Base-by-base conservation (phyloP, 2,888 invertebrate genomes). In the Trachelus iudaicus region DNA sequence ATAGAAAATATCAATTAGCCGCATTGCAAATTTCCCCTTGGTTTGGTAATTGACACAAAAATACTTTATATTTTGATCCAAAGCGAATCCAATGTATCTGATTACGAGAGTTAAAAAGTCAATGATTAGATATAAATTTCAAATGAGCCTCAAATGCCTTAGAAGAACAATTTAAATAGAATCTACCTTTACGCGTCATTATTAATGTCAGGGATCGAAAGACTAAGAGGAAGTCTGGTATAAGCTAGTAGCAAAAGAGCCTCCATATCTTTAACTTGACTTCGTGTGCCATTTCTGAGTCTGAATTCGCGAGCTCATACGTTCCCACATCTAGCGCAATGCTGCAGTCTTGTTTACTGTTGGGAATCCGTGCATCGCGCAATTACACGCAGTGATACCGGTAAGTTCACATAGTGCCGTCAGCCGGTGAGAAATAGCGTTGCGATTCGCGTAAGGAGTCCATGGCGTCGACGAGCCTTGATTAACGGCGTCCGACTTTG, bases 351-450 rank as follows among this genome's bases (percentile, higher is more conserved):
- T 79, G 80, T 81, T 82, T 80, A 78, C 78, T 79, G 75, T 77
- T 76, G 78, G 79, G 79, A 82, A 80, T 75, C 80, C 79, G 80
- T 82, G 79, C 80, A 80, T 84, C 83, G 82, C 83, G 84, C 85
- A 86, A 86, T 85, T 85, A 85, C 83, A 81, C 82, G 81, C 81
- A 81, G 78, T 81, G 83, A 83, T 80, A 81, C 79, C 79, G 81
- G 74, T 76, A 35, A 74, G 71, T 71, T 71, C 71, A 34, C 71
- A 71, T 71, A 56, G 56, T 56, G 23, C 56, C 56, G 56, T 56
- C 74, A 79, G 79, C 81, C 79, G 74, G 74, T 82, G 81, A 82
- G 81, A 83, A 81, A 81, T 80, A 77, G 79, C 79, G 78, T 78
- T 74, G 37, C 79, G 76, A 81, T 75, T 73, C 75, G 31, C 71